phyloP scores from a whole-genome alignment of 1,140 invertebrate species.

The Brachionus manjavacas region DNA sequence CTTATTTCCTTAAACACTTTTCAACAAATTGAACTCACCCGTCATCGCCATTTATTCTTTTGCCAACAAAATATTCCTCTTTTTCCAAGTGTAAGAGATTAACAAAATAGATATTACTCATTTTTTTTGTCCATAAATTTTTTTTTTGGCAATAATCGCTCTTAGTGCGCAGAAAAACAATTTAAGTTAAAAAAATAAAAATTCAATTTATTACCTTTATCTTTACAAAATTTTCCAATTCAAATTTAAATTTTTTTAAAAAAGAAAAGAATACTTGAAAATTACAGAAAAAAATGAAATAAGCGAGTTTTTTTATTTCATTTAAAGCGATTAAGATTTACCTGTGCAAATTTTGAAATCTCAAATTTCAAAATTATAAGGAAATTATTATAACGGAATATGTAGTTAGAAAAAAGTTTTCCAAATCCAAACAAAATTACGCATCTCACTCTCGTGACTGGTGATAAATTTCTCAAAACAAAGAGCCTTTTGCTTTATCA shows the following conservation, averaged over 20 bases:
- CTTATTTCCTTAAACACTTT: neutral
- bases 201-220: neutral
- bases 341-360: constrained; percentile 21
- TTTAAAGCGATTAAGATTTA: constrained; percentile 25
- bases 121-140: neutral
- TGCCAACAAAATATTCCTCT: neutral
- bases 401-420: neutral
- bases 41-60: neutral
- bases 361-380: constrained; percentile 26
- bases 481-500: neutral
- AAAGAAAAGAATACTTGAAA: constrained; percentile 24
- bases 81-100: neutral
- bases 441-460: neutral
- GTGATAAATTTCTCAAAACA: constrained; percentile 28
- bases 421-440: neutral
- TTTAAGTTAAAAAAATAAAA: neutral
- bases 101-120: neutral
- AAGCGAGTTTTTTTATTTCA: neutral
- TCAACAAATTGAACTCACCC: neutral
- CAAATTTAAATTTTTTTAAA: neutral
- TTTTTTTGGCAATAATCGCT: neutral
- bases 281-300: neutral
- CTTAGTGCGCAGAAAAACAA: neutral
- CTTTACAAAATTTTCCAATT: neutral
- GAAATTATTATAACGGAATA: constrained; percentile 12